Base-by-base conservation (phyloP, 2,888 invertebrate genomes). In the Metacarcinus magister region DNA sequence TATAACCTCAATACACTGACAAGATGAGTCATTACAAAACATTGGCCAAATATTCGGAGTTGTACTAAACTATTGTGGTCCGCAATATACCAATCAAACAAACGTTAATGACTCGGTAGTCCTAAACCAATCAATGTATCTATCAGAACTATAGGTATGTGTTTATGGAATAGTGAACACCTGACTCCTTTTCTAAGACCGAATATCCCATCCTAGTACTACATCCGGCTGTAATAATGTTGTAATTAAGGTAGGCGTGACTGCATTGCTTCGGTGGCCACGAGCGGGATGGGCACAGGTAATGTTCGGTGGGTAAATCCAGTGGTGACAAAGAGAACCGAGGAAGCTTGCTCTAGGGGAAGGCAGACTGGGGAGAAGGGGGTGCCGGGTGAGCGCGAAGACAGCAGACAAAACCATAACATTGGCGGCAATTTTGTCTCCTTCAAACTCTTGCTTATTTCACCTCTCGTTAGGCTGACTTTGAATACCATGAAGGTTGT, bases 291-390 rank as follows among this genome's bases (percentile, higher is more conserved):
- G 23, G 82, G 32, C 13, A 82, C 82, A 82, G 82, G 82, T 82
- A 82, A 82, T 32, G 82, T 32, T 82, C 32, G 82, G 82, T 82
- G 82, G 82, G 82, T 82, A 82, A 82, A 82, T 82, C 82, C 32
- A 82, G 32, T 28, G 82, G 82, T 82, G 82, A 82, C 82, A 82
- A 82, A 82, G 82, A 82, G 67, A 82, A 28, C 82, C 82, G 82
- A 32, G 82, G 82, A 82, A 82, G 82, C 82, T 16, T 82, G 82
- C 82, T 82, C 10, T 82, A 39, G 82, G 82, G 82, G 82, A 82
- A 82, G 82, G 82, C 82, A 8, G 82, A 4, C 23, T 10, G 82
- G 32, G 32, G 82, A 3, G 82, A 32, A 32, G 13, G 67, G n/a
- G 67, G n/a, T 67, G 67, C 54, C 54, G 67, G 4, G 82, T 32